Evolutionary conservation across 2,888 invertebrate genomes (phyloP), one percentile per base, ranked within the genome.

Genomic region (Cyrtodaria siliqua): DNA sequence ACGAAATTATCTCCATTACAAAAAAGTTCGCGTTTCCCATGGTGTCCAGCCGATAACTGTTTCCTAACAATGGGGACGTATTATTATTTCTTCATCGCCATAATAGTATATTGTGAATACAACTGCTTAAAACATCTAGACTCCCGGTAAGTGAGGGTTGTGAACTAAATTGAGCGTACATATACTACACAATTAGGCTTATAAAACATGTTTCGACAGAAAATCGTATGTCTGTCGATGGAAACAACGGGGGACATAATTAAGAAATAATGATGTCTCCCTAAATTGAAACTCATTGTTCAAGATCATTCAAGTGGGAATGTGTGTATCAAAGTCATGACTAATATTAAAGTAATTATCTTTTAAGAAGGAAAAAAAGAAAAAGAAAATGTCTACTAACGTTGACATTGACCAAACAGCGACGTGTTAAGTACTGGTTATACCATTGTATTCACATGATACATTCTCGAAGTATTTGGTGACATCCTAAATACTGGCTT

Each of bases 1-100:
- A 40, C 59, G 52, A 50, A 56, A 74, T 74, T 68, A 68, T 68
- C 74, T 74, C 74, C 55, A 64, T 74, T 74, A 62, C 74, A 68
- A 40, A 63, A 40, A 38, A 47, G 61, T 56, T 53, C 70, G 53
- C 62, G 42, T 23, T 47, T 62, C 56, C 49, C 27, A n/a, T 26
- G 70, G 24, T 29, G 24, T 12, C 26, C 49, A 16, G 29, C 47
- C 63, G 23, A 40, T 57, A 27, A 50, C 70, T 57, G 26, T 33
- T 63, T 40, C 56, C 40, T 49, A 27, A 57, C 57, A 56, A 70
- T 55, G 44, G 63, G 70, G 50, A 70, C 20, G 12, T 26, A 52
- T 63, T 57, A 63, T 70, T 70, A 70, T 50, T 38, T 14, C 18
- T 40, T 27, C 33, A 49, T 57, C 40, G 50, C 27, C 9, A 4